Evolutionary conservation across 2,797 vertebrate species (phyloP).

Genomic region (Borostomias antarcticus): DNA sequence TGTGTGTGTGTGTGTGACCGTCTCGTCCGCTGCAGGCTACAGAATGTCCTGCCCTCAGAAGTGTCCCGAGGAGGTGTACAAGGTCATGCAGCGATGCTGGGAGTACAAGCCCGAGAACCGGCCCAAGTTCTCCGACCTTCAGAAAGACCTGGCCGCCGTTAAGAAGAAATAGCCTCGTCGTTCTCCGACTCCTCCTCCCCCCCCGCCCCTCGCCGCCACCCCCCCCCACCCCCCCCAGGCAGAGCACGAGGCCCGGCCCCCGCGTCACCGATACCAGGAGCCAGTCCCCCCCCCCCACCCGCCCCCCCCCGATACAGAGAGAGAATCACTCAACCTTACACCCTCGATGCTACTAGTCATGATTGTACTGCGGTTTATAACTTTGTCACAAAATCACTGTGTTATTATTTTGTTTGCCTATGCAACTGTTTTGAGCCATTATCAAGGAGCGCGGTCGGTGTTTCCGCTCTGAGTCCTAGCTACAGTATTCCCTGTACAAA

Average conservation of each 20-base stretch:
- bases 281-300: not conserved
- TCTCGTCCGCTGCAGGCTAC: constrained; percentile 78
- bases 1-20: not conserved
- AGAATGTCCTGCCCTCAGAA: constrained; percentile 94
- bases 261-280: constrained; percentile 21
- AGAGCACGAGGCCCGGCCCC: not conserved
- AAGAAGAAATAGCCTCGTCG: constrained; percentile 89
- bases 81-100: constrained; percentile 95
- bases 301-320: constrained; percentile 14
- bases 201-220: no score
- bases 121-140: constrained; percentile 90
- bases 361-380: constrained; percentile 37
- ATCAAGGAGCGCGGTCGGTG: constrained; percentile 11
- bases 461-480: constrained; percentile 22
- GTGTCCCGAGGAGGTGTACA: constrained; percentile 94
- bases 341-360: constrained; percentile 55
- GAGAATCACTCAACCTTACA: constrained; percentile 58
- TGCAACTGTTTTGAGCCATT: constrained; percentile 47
- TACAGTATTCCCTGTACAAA: constrained; percentile 15
- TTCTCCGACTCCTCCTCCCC: no score
- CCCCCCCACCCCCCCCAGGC: not conserved
- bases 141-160: constrained; percentile 85
- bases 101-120: constrained; percentile 93
- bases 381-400: constrained; percentile 39
- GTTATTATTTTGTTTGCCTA: constrained; percentile 33